Evolutionary conservation across 2,113 vertebrate species (phyloP), one percentile per base, ranked within the genome.

Genomic region (Leuciscus idus): DNA sequence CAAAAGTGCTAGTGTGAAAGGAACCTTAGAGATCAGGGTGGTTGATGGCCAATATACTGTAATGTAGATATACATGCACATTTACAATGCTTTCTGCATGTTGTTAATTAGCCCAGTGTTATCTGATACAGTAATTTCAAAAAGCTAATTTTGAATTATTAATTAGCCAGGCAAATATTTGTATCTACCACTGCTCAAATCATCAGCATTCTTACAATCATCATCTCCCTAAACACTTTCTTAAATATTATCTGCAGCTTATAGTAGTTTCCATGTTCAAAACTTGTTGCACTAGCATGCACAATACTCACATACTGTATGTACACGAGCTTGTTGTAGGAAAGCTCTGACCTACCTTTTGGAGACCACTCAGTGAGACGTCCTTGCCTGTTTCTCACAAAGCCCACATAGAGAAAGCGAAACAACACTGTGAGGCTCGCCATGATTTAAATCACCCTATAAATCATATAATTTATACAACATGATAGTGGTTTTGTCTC

Each of bases 311-410:
- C n/a, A 55, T 52, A 9, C 43, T 43, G 43, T 43, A 43, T 43
- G 73, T 28, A 5, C 73, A 50, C 21, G 12, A 72, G 19, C 68
- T 43, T 9, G 8, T 80, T 86, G 6, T 23, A 73, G 8, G 52
- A 30, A 19, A n/a, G 10, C 23, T 77, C 7, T 66, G 57, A 89
- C 87, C 59, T 92, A 93, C 92, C 91, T 83, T 86, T 81, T 19
- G 85, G 83, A 86, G 78, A 75, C 23, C 15, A 85, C 81, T 36
- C 74, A 21, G 88, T 89, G 70, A 93, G 88, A 11, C 75, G 84
- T 72, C 89, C 88, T 52, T 88, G 92, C 70, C 89, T 90, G 86
- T 90, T 85, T 78, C 87, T 90, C 68, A 93, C 50, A 89, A 93
- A 91, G 61, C 89, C 90, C 85, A 90, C 80, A 86, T 90, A 92